Evolutionary conservation across 2,888 invertebrate species (phyloP), one percentile per base, ranked within the genome.

Genomic region (Lamellibrachia satsuma): DNA sequence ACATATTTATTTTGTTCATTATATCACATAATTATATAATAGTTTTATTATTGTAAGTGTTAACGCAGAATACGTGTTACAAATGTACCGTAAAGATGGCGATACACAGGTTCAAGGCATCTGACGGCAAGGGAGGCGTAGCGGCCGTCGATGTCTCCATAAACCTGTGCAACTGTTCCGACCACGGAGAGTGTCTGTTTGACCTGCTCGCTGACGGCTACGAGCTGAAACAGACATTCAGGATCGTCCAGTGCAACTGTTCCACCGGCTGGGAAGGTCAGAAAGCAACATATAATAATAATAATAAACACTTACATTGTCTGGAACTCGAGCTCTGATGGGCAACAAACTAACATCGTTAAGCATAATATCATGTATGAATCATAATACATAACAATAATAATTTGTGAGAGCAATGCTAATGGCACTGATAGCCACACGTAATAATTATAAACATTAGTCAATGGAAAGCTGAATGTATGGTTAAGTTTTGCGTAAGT

Each of bases 131-230:
- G 1, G 22, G 39, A 27, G 91, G 91, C 6, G 91, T 52, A 2
- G 52, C 51, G 15, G 9, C 91, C 4, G 22, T 1, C 1, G 91
- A 51, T 15, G 11, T 91, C 27, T 1, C 22, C 22, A 39, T 91
- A 39, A 91, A 91, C 91, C 51, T 91, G 2, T 91, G 91, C 91
- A 52, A 91, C 91, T 91, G 91, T 91, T 91, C 91, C 52, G 39
- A 22, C 52, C 91, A 91, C 39, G 91, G 91, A 91, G 91, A 91
- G 91, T 91, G 91, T 52, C 91, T 91, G 91, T 91, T 91, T 52
- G 91, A 91, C 22, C 52, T 91, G 91, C 91, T 91, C 51, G 52
- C 52, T 11, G 51, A 51, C 51, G 91, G 91, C 91, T 91, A 91
- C 52, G 52, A 52, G 91, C 52, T 52, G 52, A 91, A 51, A 39